phyloP scores from a whole-genome alignment of 2,888 invertebrate genomes.

The Acheta domesticus region DNA sequence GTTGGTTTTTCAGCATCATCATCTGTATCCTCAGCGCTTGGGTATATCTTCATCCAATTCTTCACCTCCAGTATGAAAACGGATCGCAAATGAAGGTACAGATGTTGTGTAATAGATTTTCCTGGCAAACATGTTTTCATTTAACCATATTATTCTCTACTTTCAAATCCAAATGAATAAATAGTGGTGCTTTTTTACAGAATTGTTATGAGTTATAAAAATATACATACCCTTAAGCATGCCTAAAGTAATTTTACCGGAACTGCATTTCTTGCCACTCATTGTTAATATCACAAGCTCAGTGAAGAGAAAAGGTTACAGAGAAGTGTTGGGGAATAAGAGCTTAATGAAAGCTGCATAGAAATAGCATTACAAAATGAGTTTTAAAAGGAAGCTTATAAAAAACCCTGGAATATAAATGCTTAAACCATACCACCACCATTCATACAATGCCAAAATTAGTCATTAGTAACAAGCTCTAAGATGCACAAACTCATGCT shows the following conservation, averaged over 20 bases:
- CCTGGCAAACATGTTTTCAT: constrained; percentile 41
- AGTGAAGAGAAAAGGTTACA: constrained; percentile 21
- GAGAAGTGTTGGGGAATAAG: constrained; percentile 24
- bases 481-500: too few relatives aligned
- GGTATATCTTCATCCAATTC: constrained; percentile 67
- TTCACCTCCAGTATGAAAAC: constrained; percentile 74
- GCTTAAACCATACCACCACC: background rate
- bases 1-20: constrained; percentile 37
- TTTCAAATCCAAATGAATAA: background rate
- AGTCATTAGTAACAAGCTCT: too few relatives aligned
- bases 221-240: constrained; percentile 46
- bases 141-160: background rate
- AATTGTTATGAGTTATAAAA: background rate
- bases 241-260: constrained; percentile 45
- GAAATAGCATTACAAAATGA: constrained; percentile 27
- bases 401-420: constrained; percentile 25
- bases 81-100: constrained; percentile 55
- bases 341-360: constrained; percentile 23
- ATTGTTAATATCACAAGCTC: constrained; percentile 27
- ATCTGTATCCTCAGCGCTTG: constrained; percentile 58
- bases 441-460: too few relatives aligned
- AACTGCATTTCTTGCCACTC: constrained; percentile 34
- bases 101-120: constrained; percentile 50
- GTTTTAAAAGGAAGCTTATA: constrained; percentile 22
- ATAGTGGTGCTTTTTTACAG: background rate